A percentile compares a stretch with the other conserved stretches of the same genome.
These are phyloP conservation scores for Temnothorax ravouxi DNA, from an alignment of 2,888 invertebrate genomes.

Conservation along the genomic window DNA sequence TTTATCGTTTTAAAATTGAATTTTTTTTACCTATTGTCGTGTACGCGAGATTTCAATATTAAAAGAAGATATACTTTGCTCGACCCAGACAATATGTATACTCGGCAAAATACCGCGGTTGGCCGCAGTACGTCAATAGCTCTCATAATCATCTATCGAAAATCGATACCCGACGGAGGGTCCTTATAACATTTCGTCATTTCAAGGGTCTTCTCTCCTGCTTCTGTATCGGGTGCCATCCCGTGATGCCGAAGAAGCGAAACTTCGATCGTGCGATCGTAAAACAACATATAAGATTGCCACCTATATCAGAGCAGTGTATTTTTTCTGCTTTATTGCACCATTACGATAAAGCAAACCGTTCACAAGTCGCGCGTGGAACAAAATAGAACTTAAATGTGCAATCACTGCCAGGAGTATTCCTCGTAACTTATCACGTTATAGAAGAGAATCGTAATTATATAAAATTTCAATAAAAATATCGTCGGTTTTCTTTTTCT, in stretches of 20 bases:
- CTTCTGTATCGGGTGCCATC: slow-evolving; percentile 20
- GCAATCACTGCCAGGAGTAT: background rate
- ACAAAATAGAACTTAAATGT: slow-evolving; percentile 1
- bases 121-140: slow-evolving; percentile 42
- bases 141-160: slow-evolving; percentile 44
- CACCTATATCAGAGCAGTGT: slow-evolving; percentile 6
- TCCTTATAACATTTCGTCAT: slow-evolving; percentile 49
- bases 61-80: slow-evolving; percentile 17
- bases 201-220: slow-evolving; percentile 1
- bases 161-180: slow-evolving; percentile 39
- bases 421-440: background rate
- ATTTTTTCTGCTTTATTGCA: slow-evolving; percentile 49
- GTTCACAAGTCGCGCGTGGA: slow-evolving; percentile 27
- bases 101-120: slow-evolving; percentile 35
- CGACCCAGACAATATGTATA: background rate
- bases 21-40: background rate
- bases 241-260: background rate
- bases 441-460: background rate
- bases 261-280: slow-evolving; percentile 34
- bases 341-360: slow-evolving; percentile 23
- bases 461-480: background rate
- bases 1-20: background rate
- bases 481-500: background rate
- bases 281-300: slow-evolving; percentile 36
- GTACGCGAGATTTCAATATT: slow-evolving; percentile 2